Conservation (phyloP, 2,797 vertebrate species). For the Mallotus villosus region DNA sequence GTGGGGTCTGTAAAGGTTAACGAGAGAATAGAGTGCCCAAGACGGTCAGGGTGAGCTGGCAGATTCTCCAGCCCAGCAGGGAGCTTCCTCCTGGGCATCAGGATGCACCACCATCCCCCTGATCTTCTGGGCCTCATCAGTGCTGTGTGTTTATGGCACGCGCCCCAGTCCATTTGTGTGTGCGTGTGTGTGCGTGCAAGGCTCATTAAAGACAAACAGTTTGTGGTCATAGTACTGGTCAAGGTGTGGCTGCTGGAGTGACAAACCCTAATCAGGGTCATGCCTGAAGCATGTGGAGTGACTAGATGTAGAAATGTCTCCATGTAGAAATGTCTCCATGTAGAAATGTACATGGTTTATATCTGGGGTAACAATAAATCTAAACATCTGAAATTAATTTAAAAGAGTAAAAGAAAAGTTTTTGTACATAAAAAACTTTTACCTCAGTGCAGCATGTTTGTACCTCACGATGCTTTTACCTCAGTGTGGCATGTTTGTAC, state of each 20-base stretch:
- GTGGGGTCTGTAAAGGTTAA: not conserved
- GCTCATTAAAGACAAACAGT: constrained; percentile 14
- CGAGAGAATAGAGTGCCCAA: constrained; percentile 5
- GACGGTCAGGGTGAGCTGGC: not conserved
- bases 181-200: constrained; percentile 6
- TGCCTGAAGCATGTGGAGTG: constrained; percentile 1
- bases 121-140: constrained; percentile 30
- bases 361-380: too few species aligned
- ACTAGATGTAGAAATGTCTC: too few species aligned
- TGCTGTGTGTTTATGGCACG: constrained; percentile 5
- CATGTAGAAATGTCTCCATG: too few species aligned
- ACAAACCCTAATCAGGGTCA: constrained; percentile 19
- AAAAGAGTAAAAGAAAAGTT: too few species aligned
- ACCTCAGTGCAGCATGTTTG: too few species aligned
- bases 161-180: constrained; percentile 4
- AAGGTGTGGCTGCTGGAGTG: constrained; percentile 16
- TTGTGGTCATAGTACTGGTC: constrained; percentile 25
- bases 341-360: too few species aligned
- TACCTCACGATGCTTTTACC: too few species aligned
- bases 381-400: too few species aligned
- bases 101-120: constrained; percentile 27
- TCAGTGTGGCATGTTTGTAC: too few species aligned
- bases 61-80: not conserved
- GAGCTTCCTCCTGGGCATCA: constrained; percentile 20
- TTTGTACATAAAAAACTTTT: too few species aligned